Conservation (phyloP, 2,888 invertebrate species). For the Augiades crinisus region DNA sequence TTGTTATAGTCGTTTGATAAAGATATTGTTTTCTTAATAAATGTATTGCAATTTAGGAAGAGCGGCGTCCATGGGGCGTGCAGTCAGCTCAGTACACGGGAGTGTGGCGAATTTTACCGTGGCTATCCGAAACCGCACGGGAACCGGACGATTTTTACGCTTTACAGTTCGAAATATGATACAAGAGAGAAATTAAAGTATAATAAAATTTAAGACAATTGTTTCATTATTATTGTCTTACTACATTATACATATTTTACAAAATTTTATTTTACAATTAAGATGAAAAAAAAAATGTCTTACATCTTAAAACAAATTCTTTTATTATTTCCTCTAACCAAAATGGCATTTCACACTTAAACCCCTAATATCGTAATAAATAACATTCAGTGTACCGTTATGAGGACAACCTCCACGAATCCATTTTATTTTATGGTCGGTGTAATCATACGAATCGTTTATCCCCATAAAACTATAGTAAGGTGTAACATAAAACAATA, state of each 20-base stretch:
- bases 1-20: neutral
- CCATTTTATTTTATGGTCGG: neutral
- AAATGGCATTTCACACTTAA: too few species aligned
- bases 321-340: neutral
- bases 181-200: neutral
- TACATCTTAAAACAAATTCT: too few species aligned
- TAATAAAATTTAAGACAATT: too few species aligned
- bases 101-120: slow-evolving; percentile 60
- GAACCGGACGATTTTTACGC: slow-evolving; percentile 41
- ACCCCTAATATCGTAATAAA: too few species aligned
- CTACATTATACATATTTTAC: too few species aligned
- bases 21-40: too few species aligned
- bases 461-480: neutral
- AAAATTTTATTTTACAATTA: too few species aligned
- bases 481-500: too few species aligned
- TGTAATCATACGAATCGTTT: neutral
- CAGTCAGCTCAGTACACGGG: slow-evolving; percentile 66
- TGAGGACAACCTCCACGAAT: neutral
- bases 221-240: neutral
- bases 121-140: slow-evolving; percentile 52
- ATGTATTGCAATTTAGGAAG: slow-evolving; percentile 52
- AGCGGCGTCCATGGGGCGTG: slow-evolving; percentile 52
- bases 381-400: neutral
- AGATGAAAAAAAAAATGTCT: too few species aligned
- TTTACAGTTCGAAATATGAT: slow-evolving; percentile 16